Evolutionary conservation across 2,113 vertebrate species (phyloP).

Genomic region (Gallinago paraguaiae): DNA sequence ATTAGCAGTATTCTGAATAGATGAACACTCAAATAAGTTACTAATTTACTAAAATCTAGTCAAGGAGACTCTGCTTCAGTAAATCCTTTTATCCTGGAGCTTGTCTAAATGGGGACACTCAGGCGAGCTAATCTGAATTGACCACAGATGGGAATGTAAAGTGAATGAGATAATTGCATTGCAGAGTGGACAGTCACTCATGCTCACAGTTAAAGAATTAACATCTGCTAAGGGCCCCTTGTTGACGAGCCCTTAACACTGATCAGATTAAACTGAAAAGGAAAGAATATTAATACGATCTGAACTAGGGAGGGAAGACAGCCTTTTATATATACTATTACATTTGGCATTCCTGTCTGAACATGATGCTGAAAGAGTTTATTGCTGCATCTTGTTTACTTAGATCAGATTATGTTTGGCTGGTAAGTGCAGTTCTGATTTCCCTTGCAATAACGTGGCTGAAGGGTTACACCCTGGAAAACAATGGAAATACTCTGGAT

Average conservation of each 20-base stretch:
- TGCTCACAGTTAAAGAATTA: conserved; percentile 31
- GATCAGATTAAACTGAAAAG: neutral
- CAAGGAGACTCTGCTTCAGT: conserved; percentile 59
- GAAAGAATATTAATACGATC: neutral
- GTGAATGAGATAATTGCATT: conserved; percentile 66
- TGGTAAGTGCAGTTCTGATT: neutral
- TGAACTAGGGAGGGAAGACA: neutral
- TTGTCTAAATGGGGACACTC: conserved; percentile 65
- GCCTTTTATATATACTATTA: neutral
- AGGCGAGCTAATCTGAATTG: conserved; percentile 66
- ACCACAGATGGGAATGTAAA: conserved; percentile 54
- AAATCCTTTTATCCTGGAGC: conserved; percentile 50
- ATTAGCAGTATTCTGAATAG: conserved; percentile 59
- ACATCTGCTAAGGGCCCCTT: conserved; percentile 39
- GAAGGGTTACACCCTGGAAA: conserved; percentile 39
- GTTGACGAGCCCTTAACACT: neutral
- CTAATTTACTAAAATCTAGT: conserved; percentile 61
- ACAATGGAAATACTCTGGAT: neutral
- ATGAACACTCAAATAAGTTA: conserved; percentile 53
- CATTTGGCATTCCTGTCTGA: neutral
- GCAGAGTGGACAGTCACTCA: conserved; percentile 62
- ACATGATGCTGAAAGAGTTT: neutral
- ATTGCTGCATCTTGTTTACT: conserved; percentile 25
- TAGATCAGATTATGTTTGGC: neutral
- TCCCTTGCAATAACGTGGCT: neutral